Conservation (phyloP, 1,140 invertebrate genomes). For the Cyphomyrmex costatus region DNA sequence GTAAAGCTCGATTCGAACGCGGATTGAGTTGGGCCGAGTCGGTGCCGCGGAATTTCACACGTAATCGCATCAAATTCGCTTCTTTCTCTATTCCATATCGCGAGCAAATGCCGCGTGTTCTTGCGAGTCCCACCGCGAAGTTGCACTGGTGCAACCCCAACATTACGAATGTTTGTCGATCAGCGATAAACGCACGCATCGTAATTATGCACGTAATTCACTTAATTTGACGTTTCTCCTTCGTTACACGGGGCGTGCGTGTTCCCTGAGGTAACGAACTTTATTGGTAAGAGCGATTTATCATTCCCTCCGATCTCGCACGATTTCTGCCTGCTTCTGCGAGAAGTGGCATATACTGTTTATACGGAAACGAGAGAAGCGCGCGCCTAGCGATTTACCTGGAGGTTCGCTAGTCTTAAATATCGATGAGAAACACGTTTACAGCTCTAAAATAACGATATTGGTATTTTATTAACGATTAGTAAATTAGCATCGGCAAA, state of each 20-base stretch:
- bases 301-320: constrained; percentile 73
- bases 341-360: constrained; percentile 43
- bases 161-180: constrained; percentile 78
- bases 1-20: background rate
- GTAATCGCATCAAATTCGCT: background rate
- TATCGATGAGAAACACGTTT: background rate
- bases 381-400: constrained; percentile 61
- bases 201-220: constrained; percentile 79
- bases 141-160: constrained; percentile 56
- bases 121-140: constrained; percentile 66
- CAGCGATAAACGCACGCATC: constrained; percentile 75
- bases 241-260: constrained; percentile 75
- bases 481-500: constrained; percentile 7
- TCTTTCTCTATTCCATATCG: constrained; percentile 32
- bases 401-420: constrained; percentile 52
- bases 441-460: background rate
- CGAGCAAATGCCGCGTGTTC: constrained; percentile 49
- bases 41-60: constrained; percentile 57
- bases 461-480: background rate
- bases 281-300: constrained; percentile 78
- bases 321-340: constrained; percentile 71
- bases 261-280: constrained; percentile 76
- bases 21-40: background rate
- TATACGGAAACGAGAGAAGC: constrained; percentile 52
- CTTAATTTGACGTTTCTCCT: constrained; percentile 78